Evolutionary conservation across 2,113 vertebrate genomes (phyloP).

Genomic region (Nannobrachium achirus): DNA sequence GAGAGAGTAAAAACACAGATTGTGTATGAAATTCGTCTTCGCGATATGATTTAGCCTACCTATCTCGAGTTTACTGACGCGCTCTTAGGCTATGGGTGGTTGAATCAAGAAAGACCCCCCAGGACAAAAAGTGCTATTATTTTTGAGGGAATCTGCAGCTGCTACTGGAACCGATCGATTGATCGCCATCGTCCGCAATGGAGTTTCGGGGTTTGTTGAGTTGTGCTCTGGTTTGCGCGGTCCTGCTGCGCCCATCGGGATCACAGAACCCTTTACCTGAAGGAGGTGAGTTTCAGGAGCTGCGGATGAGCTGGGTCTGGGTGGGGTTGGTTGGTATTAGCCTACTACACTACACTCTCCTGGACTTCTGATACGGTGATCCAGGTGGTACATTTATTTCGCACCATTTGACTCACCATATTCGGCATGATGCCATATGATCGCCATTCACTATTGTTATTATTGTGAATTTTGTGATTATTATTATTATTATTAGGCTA

Average conservation of each 20-base stretch:
- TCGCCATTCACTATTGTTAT: too few relatives aligned
- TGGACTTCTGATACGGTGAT: too few relatives aligned
- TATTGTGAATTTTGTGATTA: too few relatives aligned
- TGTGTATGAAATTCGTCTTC: constrained; percentile 13
- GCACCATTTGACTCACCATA: too few relatives aligned
- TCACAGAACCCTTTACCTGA: constrained; percentile 54
- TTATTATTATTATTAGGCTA: too few relatives aligned
- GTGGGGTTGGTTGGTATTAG: too few relatives aligned
- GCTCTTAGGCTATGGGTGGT: constrained; percentile 48
- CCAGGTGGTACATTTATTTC: too few relatives aligned
- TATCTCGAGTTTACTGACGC: constrained; percentile 34
- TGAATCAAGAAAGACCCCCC: constrained; percentile 20
- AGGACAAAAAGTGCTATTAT: neutral
- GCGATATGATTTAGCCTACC: constrained; percentile 13
- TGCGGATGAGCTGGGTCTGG: neutral
- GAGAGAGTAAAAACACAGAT: neutral
- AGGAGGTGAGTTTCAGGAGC: constrained; percentile 55
- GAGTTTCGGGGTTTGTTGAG: constrained; percentile 28
- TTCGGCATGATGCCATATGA: too few relatives aligned
- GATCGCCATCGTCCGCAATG: constrained; percentile 19
- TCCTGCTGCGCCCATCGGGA: constrained; percentile 25
- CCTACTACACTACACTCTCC: too few relatives aligned
- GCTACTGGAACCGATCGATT: constrained; percentile 18
- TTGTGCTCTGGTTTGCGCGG: constrained; percentile 51
- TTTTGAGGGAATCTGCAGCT: neutral